Conservation (phyloP, 2,797 vertebrate genomes). For the Harpagifer antarcticus region DNA sequence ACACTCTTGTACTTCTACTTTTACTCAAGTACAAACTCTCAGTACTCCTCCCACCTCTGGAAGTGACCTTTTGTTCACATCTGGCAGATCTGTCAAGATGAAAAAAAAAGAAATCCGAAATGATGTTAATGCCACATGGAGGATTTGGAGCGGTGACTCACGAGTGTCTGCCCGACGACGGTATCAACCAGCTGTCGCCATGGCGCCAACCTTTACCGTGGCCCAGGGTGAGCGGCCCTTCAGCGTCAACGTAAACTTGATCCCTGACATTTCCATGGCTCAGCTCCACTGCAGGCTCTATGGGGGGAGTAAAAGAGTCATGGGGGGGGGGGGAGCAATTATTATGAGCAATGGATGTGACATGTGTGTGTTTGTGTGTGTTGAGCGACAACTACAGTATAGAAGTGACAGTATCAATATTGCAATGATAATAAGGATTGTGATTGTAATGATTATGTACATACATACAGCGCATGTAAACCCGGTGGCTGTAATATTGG, state of each 20-base stretch:
- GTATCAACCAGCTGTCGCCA: conserved; percentile 78
- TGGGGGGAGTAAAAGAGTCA: conserved; percentile 5
- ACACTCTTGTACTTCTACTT: too few relatives aligned
- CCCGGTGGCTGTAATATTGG: not conserved
- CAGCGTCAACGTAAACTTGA: conserved; percentile 80
- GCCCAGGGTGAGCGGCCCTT: conserved; percentile 80
- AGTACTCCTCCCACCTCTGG: too few relatives aligned
- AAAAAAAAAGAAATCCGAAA: conserved; percentile 54
- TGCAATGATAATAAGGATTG: not conserved
- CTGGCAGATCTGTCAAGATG: conserved; percentile 63
- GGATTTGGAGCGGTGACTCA: conserved; percentile 73
- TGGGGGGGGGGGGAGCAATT: conserved; percentile 21
- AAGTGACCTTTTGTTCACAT: conserved; percentile 64
- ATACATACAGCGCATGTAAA: not conserved
- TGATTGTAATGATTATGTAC: not conserved
- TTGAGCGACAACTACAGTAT: not conserved
- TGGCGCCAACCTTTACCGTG: conserved; percentile 80
- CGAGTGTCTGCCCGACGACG: conserved; percentile 58
- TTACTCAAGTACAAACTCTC: too few relatives aligned
- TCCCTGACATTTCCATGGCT: conserved; percentile 84
- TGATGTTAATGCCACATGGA: conserved; percentile 74
- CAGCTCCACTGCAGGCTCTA: conserved; percentile 69
- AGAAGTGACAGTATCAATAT: not conserved
- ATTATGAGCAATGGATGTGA: conserved; percentile 59
- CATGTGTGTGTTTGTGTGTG: conserved; percentile 8